A percentile compares a stretch with the other conserved stretches of the same genome.
phyloP scores from a whole-genome alignment of 2,888 invertebrate genomes.

The Agrochola macilenta region DNA sequence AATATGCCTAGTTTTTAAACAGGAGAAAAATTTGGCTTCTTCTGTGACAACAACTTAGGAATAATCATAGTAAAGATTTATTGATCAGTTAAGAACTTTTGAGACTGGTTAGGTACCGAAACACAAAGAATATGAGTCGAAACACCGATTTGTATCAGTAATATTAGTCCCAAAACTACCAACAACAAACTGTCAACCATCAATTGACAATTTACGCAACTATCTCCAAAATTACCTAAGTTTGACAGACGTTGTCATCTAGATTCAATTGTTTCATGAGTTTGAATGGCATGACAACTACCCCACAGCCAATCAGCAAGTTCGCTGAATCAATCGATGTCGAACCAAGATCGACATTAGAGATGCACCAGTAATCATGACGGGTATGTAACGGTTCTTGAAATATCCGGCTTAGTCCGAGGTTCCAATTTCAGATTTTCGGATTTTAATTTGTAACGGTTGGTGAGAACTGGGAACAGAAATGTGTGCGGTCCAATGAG shows the following conservation, averaged over 20 bases:
- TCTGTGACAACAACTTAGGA: background rate
- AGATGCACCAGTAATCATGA: constrained; percentile 11
- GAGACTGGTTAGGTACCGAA: background rate
- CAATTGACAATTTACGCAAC: constrained; percentile 18
- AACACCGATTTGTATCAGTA: constrained; percentile 23
- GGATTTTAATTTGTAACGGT: constrained; percentile 22
- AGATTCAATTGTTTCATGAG: constrained; percentile 13
- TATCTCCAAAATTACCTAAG: constrained; percentile 29
- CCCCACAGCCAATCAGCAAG: constrained; percentile 9
- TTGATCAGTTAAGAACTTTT: background rate
- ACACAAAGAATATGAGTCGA: constrained; percentile 5
- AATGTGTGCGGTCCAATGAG: constrained; percentile 21
- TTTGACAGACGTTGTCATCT: constrained; percentile 28
- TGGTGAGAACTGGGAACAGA: constrained; percentile 11
- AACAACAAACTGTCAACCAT: constrained; percentile 11
- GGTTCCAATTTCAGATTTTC: constrained; percentile 18
- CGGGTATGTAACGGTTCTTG: background rate
- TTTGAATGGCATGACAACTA: background rate
- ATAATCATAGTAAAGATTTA: background rate
- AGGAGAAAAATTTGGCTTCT: background rate
- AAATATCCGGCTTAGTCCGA: too few relatives aligned
- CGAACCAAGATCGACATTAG: constrained; percentile 16
- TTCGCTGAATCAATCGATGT: constrained; percentile 31
- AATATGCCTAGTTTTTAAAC: too few relatives aligned
- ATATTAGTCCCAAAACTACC: constrained; percentile 7